Evolutionary conservation across 2,888 invertebrate species (phyloP).

Genomic region (Apamea sordens): DNA sequence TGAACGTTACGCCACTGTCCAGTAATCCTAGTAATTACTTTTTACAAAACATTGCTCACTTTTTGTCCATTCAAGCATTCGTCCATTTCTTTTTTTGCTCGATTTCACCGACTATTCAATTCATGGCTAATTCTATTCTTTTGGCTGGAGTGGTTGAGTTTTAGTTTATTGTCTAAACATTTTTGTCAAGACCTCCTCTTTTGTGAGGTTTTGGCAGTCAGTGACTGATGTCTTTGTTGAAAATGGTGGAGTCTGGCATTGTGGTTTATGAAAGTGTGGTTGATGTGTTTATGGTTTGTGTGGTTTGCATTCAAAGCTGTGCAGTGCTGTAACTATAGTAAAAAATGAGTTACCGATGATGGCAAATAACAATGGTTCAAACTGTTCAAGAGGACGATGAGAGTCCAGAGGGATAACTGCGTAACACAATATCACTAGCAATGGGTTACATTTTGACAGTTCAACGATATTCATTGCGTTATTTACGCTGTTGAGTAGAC

Average conservation of each 20-base stretch:
- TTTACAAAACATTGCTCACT: slow-evolving; percentile 63
- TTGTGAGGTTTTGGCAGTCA: slow-evolving; percentile 37
- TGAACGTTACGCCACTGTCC: slow-evolving; percentile 60
- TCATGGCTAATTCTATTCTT: slow-evolving; percentile 55
- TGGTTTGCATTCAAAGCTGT: not conserved
- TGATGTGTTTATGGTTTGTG: not conserved
- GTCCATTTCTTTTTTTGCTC: slow-evolving; percentile 56
- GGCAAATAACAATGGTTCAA: not conserved
- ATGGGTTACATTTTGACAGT: no score
- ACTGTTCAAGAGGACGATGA: not conserved
- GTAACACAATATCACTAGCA: no score
- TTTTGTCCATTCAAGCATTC: slow-evolving; percentile 46
- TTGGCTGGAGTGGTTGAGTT: not conserved
- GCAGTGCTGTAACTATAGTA: not conserved
- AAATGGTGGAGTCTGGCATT: not conserved
- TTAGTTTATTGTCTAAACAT: slow-evolving; percentile 36
- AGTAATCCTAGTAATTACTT: slow-evolving; percentile 70
- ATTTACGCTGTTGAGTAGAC: no score
- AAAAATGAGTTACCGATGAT: not conserved
- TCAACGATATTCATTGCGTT: no score
- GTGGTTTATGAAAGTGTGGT: slow-evolving; percentile 46
- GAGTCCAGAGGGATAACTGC: not conserved
- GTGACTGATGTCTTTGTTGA: slow-evolving; percentile 20
- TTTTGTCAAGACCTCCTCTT: slow-evolving; percentile 5
- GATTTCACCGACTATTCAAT: slow-evolving; percentile 65